Evolutionary conservation across 2,888 invertebrate genomes (phyloP), one percentile per base, ranked within the genome.

Genomic region (Cephus spinipes): DNA sequence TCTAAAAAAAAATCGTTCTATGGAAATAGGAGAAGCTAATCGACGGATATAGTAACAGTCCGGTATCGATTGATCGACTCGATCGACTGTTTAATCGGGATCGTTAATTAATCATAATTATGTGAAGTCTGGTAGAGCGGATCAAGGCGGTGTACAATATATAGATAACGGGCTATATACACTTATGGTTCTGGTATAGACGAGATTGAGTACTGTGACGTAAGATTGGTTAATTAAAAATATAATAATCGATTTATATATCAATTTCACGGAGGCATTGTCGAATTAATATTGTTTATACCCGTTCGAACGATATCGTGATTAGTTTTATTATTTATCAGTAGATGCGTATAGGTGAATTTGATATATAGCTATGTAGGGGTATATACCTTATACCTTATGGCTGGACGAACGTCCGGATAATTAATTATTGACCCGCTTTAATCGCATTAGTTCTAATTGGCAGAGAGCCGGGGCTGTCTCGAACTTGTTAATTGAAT

Each of bases 371-470:
- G 15, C 15, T 6, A 9, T 55, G 23, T 4, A 4, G 4, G 15
- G 40, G 15, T 15, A 9, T 55, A 55, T 55, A 55, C 23, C 23
- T 55, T 55, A 9, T 55, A 55, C 55, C 23, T 55, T 55, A 23
- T 55, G 23, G 23, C 23, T 55, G 23, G 55, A 55, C 15, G 23
- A 55, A 71, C 83, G 79, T 81, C 81, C 83, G 77, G 84, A 83
- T 83, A 83, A 88, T 89, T 86, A 85, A 88, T 88, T 87, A 87
- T 87, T 86, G 87, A 88, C 83, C 84, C 83, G 83, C 83, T 88
- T 87, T 88, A 88, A 88, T 88, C 86, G 84, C 83, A 87, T 88
- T 88, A 87, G 84, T 78, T 87, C 82, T 87, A 88, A 88, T 89
- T 88, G 86, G 86, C 79, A 74, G 81, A 82, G 79, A 81, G 80